Conservation (phyloP, 2,113 vertebrate genomes). For the Amblyopsis rosae region DNA sequence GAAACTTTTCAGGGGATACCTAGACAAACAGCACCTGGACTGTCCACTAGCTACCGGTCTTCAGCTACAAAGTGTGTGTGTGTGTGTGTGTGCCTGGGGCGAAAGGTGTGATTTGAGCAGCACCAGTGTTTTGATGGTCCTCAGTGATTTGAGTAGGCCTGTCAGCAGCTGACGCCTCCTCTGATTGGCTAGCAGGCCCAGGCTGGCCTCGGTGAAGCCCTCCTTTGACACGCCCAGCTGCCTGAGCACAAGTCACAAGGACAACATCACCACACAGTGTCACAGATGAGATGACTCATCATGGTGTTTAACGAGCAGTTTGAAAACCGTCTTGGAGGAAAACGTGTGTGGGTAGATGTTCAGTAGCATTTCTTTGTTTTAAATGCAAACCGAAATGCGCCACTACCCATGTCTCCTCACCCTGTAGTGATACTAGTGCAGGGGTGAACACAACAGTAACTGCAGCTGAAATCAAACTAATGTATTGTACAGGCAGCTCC, state of each 20-base stretch:
- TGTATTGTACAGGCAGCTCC: too few species aligned
- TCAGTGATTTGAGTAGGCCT: slow-evolving; percentile 92
- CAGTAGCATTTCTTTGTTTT: too few species aligned
- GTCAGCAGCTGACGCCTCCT: slow-evolving; percentile 91
- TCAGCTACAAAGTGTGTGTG: too few species aligned
- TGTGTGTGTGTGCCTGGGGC: too few species aligned
- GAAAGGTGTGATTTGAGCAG: background rate
- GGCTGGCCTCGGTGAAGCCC: slow-evolving; percentile 94
- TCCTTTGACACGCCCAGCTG: slow-evolving; percentile 90
- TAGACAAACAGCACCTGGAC: too few species aligned
- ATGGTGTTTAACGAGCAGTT: background rate
- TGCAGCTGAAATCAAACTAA: too few species aligned
- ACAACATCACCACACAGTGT: background rate
- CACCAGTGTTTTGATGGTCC: slow-evolving; percentile 99
- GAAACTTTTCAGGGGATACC: too few species aligned
- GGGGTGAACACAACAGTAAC: too few species aligned
- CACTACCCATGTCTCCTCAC: too few species aligned
- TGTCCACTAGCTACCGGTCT: too few species aligned
- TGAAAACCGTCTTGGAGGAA: background rate
- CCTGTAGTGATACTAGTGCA: too few species aligned
- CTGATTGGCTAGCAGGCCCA: slow-evolving; percentile 95
- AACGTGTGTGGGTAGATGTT: background rate
- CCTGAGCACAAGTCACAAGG: slow-evolving; percentile 63
- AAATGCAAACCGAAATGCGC: too few species aligned
- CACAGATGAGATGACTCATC: background rate